A percentile compares a stretch with the other conserved stretches of the same genome.
Evolutionary conservation across 2,797 vertebrate species (phyloP).

Genomic region (Sorex maritimensis): DNA sequence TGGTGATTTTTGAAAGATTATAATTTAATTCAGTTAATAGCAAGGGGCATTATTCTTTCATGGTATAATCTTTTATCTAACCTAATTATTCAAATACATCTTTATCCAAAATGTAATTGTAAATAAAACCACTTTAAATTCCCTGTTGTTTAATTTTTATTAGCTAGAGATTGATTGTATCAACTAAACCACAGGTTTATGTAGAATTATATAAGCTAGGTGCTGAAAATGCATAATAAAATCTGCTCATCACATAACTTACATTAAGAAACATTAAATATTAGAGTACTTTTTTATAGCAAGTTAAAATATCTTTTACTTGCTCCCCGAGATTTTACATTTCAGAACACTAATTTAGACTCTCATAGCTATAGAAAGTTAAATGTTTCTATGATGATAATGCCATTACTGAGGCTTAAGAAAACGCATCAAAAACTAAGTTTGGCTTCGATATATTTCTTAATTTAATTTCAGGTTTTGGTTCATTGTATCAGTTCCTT

Average conservation of each 20-base stretch:
- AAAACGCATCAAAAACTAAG: not conserved
- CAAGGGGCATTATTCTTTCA: not conserved
- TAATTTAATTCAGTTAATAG: not conserved
- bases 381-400: not conserved
- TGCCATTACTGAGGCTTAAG: not conserved
- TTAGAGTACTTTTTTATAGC: not conserved
- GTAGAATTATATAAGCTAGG: not conserved
- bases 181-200: not conserved
- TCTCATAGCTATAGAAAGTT: not conserved
- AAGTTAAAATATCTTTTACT: conserved; percentile 10
- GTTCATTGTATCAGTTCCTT: not conserved
- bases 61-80: not conserved
- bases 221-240: not conserved
- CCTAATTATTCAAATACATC: not conserved
- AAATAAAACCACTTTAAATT: not conserved
- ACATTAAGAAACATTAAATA: not conserved
- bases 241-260: not conserved
- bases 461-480: not conserved
- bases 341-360: conserved; percentile 54
- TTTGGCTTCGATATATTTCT: not conserved
- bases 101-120: not conserved
- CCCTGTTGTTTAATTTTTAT: not conserved
- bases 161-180: not conserved
- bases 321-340: not conserved
- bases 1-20: not conserved